Evolutionary conservation across 92 coral and sea anemone species (phyloP).

Genomic region (Umimayanthus kanabou): DNA sequence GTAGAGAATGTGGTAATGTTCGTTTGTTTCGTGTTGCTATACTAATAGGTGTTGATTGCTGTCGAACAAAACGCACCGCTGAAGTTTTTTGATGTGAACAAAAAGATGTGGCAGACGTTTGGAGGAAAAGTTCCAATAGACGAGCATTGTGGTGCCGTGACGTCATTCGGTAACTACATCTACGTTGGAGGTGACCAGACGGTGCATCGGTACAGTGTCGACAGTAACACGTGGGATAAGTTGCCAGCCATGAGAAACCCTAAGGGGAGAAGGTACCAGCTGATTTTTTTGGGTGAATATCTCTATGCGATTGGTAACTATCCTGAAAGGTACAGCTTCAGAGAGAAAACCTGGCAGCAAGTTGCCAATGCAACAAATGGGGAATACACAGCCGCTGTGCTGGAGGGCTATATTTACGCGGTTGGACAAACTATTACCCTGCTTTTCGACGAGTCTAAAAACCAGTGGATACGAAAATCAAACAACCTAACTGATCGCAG

Average conservation of each 20-base stretch:
- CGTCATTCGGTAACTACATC: not conserved
- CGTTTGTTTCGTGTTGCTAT: too few relatives aligned
- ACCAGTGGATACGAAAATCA: not conserved
- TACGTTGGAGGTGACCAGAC: not conserved
- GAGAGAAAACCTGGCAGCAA: not conserved
- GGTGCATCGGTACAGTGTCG: not conserved
- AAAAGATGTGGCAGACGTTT: not conserved
- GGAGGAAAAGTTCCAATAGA: not conserved
- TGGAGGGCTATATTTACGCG: not conserved
- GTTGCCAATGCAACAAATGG: not conserved
- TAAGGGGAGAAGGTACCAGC: not conserved
- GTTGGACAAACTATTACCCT: not conserved
- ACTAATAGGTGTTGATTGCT: not conserved
- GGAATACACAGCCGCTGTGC: too few relatives aligned
- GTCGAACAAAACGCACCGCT: not conserved
- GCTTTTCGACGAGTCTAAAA: conserved; percentile 4
- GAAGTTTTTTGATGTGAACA: not conserved
- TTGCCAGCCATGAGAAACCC: not conserved
- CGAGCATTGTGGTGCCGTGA: not conserved
- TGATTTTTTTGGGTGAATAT: not conserved
- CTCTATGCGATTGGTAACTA: not conserved
- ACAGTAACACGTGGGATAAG: not conserved
- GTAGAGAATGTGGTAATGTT: too few relatives aligned
- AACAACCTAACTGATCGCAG: not conserved
- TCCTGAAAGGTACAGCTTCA: not conserved